These are phyloP conservation scores for Caenorhabditis zanzibari DNA, from an alignment of 2,888 invertebrate genomes.

Conservation along the genomic window DNA sequence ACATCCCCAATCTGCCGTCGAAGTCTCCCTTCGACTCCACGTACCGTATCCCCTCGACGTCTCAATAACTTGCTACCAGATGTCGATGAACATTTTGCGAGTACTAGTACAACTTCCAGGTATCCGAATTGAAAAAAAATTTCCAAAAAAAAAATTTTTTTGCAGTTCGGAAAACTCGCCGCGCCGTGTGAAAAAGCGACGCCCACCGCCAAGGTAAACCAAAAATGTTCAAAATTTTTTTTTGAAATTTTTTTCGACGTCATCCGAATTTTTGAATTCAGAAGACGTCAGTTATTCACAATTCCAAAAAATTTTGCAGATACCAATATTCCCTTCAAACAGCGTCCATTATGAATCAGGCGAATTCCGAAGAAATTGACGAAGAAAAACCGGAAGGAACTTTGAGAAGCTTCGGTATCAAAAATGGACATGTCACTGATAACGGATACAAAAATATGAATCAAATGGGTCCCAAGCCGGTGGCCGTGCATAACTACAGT, in stretches of 20 bases:
- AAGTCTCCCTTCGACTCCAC: slow-evolving; percentile 69
- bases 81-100: slow-evolving; percentile 64
- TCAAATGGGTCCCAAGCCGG: neutral
- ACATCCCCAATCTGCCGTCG: slow-evolving; percentile 68
- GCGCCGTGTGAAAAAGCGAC: slow-evolving; percentile 64
- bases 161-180: slow-evolving; percentile 66
- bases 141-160: neutral
- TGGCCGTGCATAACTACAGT: slow-evolving; percentile 26
- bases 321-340: slow-evolving; percentile 65
- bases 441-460: slow-evolving; percentile 62
- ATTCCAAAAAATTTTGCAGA: slow-evolving; percentile 14
- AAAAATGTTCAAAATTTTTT: neutral
- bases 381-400: slow-evolving; percentile 62
- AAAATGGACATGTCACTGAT: slow-evolving; percentile 68
- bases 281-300: too few relatives aligned
- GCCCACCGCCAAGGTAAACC: slow-evolving; percentile 57
- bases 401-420: slow-evolving; percentile 63
- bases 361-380: slow-evolving; percentile 31
- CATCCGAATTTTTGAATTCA: too few relatives aligned
- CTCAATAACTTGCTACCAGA: slow-evolving; percentile 59
- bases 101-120: slow-evolving; percentile 57
- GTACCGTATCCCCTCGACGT: slow-evolving; percentile 60
- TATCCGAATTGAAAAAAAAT: too few relatives aligned
- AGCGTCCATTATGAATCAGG: neutral
- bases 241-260: neutral